Base-by-base conservation (phyloP, 2,113 vertebrate species). In the Sakesphorus luctuosus region DNA sequence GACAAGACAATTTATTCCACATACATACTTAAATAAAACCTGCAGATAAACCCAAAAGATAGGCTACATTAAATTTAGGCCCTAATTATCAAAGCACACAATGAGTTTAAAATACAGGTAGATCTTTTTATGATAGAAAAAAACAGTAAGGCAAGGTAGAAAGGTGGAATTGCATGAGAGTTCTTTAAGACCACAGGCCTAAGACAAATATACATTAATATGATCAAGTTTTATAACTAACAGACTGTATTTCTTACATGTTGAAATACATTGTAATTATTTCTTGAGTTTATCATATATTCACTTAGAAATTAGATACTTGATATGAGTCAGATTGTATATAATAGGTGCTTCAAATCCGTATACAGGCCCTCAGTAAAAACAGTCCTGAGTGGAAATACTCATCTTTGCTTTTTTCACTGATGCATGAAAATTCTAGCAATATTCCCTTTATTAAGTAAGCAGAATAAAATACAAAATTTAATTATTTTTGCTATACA, bases 401-500 rank as follows among this genome's bases (percentile, higher is more conserved):
- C 2, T 24, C 2, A 44, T 50, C 7, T 35, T 82, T 71, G 10
- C 5, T 8, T 47, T 81, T 84, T 84, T 74, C 13, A 38, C 2
- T 44, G 44, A 38, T 20, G 7, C 36, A 65, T 23, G 9, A 86
- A 76, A 83, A 73, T 49, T 40, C 17, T 53, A 53, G 3, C 3
- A 43, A 77, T 83, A 73, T 53, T 26, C 6, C 10, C 5, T 40
- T 35, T 76, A 36, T 13, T 6, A 87, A 76, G 10, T 26, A 49
- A 43, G 21, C 3, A 47, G 8, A 47, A 52, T 17, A 47, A 7
- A 47, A 52, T 17, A 14, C 0, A 4, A 10, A 1, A 50, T 53
- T 49, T 38, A 66, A 33, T 29, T 61, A 6, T 36, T 71, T 71
- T 92, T 73, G 11, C 6, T 65, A 7, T 38, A 24, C 5, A 11